Evolutionary conservation across 2,113 vertebrate genomes (phyloP), one percentile per base, ranked within the genome.

Genomic region (Camelus bactrianus): DNA sequence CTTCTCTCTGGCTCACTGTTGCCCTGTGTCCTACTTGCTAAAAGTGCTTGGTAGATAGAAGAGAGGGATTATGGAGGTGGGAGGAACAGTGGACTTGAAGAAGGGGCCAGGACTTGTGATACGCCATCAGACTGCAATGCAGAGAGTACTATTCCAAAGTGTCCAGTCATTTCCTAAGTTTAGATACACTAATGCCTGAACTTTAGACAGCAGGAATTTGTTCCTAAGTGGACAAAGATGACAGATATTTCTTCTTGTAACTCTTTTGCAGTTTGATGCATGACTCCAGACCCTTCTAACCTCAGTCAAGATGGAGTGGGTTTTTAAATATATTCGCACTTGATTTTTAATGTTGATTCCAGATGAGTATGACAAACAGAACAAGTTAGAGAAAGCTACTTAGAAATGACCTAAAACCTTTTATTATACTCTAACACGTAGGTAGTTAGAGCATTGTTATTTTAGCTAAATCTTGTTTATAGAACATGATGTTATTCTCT

Each of bases 271-370:
- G 6, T 38, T 26, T 80, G 9, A 85, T 85, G 5, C 15, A 58
- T 52, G 58, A 76, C n/a, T 90, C 90, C 10, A 85, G 46, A 76
- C 3, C 22, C 32, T 72, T 81, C 58, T 81, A 38, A 62, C 32
- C 7, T 88, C 32, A 2, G 42, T 67, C n/a, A 72, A 89, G 17
- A 32, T 38, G 4, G 13, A 67, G 15, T 58, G 38, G 52, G 8
- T 28, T 80, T 79, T 58, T 58, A 28, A 80, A 80, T 13, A 80
- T 58, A 7, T 79, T 54, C 52, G 24, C 16, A 84, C 42, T 54
- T 93, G 35, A 79, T 73, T 89, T 83, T 77, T 83, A 87, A 64
- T 89, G 42, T 46, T 52, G 16, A 84, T 69, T 64, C 24, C 4
- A 48, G 64, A 35, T 75, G 14, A 75, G 7, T 48, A 84, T 82